Percentiles rank a stretch among this genome's conserved stretches.
Conservation (phyloP, 2,113 vertebrate genomes). For the Pristiophorus japonicus region DNA sequence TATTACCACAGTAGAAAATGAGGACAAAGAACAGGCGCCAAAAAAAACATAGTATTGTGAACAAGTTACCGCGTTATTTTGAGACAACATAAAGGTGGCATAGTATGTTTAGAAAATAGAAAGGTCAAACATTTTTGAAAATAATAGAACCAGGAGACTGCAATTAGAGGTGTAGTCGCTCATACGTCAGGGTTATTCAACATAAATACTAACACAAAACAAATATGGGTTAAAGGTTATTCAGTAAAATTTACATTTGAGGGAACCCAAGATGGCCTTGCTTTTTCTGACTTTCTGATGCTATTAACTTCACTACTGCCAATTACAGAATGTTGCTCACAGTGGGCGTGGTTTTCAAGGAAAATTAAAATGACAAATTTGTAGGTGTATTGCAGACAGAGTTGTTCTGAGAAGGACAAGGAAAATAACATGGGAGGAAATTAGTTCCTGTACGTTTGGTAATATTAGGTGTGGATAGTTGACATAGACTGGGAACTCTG, state of each 20-base stretch:
- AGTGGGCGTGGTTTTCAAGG: background rate
- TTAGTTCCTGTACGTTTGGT: background rate
- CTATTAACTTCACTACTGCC: background rate
- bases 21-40: slow-evolving; percentile 10
- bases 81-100: background rate
- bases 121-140: slow-evolving; percentile 8
- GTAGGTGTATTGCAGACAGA: background rate
- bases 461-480: background rate
- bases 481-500: background rate
- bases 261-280: background rate
- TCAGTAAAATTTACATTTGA: background rate
- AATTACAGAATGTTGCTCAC: background rate
- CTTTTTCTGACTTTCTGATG: background rate
- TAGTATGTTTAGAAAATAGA: background rate
- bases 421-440: slow-evolving; percentile 1
- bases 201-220: background rate
- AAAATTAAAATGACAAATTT: slow-evolving; percentile 6
- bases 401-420: background rate
- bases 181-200: background rate
- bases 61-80: background rate
- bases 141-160: background rate
- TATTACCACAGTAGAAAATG: background rate
- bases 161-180: background rate
- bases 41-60: slow-evolving; percentile 22
- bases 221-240: background rate